Evolutionary conservation across 2,888 invertebrate genomes (phyloP), one percentile per base, ranked within the genome.

Genomic region (Hypolimnas misippus): DNA sequence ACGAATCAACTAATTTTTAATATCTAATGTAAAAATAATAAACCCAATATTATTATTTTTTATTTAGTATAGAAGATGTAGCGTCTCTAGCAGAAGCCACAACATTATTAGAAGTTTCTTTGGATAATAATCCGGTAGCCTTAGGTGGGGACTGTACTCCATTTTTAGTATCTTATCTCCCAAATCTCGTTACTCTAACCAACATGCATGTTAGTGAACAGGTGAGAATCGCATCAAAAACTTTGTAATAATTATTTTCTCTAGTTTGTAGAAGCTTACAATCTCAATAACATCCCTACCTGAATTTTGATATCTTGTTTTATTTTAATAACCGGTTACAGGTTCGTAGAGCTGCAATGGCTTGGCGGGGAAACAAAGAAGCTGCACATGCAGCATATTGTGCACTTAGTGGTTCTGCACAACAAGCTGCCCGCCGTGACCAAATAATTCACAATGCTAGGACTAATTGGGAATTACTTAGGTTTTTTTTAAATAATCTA

Each of bases 81-180:
- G 94, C 95, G 53, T 96, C 96, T 66, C 89, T 98, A 63, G 95
- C 95, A 25, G 96, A 97, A 83, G 96, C 96, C 0, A 88, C 93
- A 7, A 95, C 95, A 63, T 93, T 98, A 50, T 93, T 94, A 61
- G 98, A 98, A 87, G 94, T 98, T 52, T 96, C 97, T 17, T 94
- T 98, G 62, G 98, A 97, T 81, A 96, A 96, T 66, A 97, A 97
- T 87, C 97, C 97, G 0, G 94, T 97, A 8, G 95, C 96, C 17
- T 83, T 96, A 66, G 95, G 94, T n/a, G 95, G 96, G 0, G 97
- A 97, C 74, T 97, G 96, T 76, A 94, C 96, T 2, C 96, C 96
- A 0, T 97, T 96, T 79, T 84, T 97, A 49, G 96, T 97, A 0
- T 96, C 96, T 0, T 96, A 96, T 81, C 86, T 97, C 65, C 96